phyloP scores from a whole-genome alignment of 2,113 vertebrate species.

The Danio rerio region DNA sequence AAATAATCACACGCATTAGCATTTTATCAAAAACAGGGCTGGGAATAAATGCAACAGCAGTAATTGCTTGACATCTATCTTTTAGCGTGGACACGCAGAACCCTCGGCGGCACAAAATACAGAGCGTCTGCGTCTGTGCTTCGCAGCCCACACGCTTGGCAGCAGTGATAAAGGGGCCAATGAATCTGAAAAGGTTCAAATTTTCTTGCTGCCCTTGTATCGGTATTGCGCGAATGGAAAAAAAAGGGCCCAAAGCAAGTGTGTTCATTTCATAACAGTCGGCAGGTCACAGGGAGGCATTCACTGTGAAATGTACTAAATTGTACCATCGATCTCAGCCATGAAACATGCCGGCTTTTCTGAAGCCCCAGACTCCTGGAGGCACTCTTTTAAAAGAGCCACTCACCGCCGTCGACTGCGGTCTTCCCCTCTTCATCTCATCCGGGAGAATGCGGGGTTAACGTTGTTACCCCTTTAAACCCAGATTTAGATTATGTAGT shows the following conservation, averaged over 20 bases:
- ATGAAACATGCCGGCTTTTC: conserved; percentile 70
- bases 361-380: conserved; percentile 37
- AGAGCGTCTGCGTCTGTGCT: conserved; percentile 47
- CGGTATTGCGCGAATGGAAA: conserved; percentile 69
- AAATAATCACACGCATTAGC: conserved; percentile 55
- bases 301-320: conserved; percentile 75
- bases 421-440: conserved; percentile 34
- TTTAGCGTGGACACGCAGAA: conserved; percentile 60
- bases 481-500: conserved; percentile 28
- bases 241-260: conserved; percentile 72
- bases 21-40: conserved; percentile 50
- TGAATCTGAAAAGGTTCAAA: conserved; percentile 78
- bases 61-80: conserved; percentile 46
- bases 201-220: conserved; percentile 74
- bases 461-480: conserved; percentile 30
- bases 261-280: conserved; percentile 74
- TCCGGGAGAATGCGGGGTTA: conserved; percentile 21
- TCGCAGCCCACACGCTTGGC: conserved; percentile 72
- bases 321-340: conserved; percentile 80
- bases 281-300: conserved; percentile 78
- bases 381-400: conserved; percentile 54
- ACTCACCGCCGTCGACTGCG: conserved; percentile 33
- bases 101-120: conserved; percentile 71
- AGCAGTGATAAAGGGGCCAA: conserved; percentile 75
- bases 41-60: conserved; percentile 47